Conservation (phyloP, 2,113 vertebrate species). For the Gobius niger region DNA sequence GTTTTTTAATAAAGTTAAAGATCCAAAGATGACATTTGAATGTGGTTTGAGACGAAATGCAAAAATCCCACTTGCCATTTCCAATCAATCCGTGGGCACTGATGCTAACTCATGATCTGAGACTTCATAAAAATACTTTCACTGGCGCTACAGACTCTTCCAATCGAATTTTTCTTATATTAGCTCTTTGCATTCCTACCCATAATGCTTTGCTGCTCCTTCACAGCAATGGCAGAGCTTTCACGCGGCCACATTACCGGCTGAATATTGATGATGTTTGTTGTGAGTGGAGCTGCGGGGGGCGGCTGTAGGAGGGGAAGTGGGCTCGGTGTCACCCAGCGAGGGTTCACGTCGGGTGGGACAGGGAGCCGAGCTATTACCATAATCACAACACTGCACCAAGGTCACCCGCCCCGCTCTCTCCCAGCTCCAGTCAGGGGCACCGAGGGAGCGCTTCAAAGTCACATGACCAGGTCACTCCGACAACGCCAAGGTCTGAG, state of each 20-base stretch:
- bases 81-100: background rate
- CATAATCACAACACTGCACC: slow-evolving; percentile 60
- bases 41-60: too few species aligned
- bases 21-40: too few species aligned
- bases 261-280: slow-evolving; percentile 22
- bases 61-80: too few species aligned
- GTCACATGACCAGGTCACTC: slow-evolving; percentile 12
- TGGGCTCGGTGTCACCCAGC: slow-evolving; percentile 45
- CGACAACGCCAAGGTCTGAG: background rate
- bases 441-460: slow-evolving; percentile 44
- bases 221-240: slow-evolving; percentile 6
- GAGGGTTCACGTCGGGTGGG: slow-evolving; percentile 42
- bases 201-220: background rate
- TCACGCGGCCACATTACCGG: slow-evolving; percentile 30
- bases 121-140: too few species aligned
- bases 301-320: slow-evolving; percentile 36
- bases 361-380: slow-evolving; percentile 43
- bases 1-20: too few species aligned
- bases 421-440: slow-evolving; percentile 28
- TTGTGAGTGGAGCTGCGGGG: slow-evolving; percentile 25
- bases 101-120: too few species aligned
- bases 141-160: background rate
- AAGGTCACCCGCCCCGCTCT: slow-evolving; percentile 62
- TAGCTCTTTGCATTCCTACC: background rate
- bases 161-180: background rate